A percentile compares a stretch with the other conserved stretches of the same genome.
Evolutionary conservation across 2,888 invertebrate species (phyloP).

Genomic region (Acrocyrtus sp.): DNA sequence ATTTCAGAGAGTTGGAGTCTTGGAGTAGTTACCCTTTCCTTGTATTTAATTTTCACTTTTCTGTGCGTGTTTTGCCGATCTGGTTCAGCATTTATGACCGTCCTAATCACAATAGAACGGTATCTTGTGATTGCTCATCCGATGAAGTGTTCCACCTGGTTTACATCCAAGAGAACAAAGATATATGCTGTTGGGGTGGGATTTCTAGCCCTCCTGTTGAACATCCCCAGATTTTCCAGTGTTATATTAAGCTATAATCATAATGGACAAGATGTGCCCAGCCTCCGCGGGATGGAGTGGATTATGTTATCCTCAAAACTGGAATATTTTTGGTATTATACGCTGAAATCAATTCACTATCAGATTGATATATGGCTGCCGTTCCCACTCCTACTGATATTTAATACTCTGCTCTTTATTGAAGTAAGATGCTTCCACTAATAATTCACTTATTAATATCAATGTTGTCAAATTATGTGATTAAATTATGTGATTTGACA

Average conservation of each 20-base stretch:
- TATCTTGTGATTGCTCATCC: slow-evolving; percentile 17
- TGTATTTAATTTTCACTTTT: slow-evolving; percentile 2
- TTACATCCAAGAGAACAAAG: slow-evolving; percentile 1
- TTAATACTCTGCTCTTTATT: slow-evolving; percentile 24
- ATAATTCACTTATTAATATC: too few relatives aligned
- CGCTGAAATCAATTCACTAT: slow-evolving; percentile 6
- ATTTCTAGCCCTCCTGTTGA: not conserved
- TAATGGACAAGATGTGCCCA: not conserved
- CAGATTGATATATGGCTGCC: slow-evolving; percentile 26
- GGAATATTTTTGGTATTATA: slow-evolving; percentile 23
- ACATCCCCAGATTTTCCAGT: slow-evolving; percentile 23
- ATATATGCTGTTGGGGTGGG: not conserved
- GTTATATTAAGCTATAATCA: not conserved
- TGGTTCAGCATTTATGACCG: slow-evolving; percentile 25
- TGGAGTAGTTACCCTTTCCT: slow-evolving; percentile 5
- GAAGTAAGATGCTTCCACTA: slow-evolving; percentile 6
- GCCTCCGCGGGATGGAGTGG: slow-evolving; percentile 10
- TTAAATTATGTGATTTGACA: not conserved
- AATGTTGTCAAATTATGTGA: not conserved
- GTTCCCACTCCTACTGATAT: slow-evolving; percentile 18
- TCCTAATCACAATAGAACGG: slow-evolving; percentile 30
- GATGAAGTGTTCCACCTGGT: not conserved
- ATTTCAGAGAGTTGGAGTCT: not conserved
- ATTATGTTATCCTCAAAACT: not conserved
- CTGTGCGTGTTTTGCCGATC: slow-evolving; percentile 12